These are phyloP conservation scores for Crotophaga sulcirostris DNA, from an alignment of 2,113 vertebrate genomes.

Conservation along the genomic window DNA sequence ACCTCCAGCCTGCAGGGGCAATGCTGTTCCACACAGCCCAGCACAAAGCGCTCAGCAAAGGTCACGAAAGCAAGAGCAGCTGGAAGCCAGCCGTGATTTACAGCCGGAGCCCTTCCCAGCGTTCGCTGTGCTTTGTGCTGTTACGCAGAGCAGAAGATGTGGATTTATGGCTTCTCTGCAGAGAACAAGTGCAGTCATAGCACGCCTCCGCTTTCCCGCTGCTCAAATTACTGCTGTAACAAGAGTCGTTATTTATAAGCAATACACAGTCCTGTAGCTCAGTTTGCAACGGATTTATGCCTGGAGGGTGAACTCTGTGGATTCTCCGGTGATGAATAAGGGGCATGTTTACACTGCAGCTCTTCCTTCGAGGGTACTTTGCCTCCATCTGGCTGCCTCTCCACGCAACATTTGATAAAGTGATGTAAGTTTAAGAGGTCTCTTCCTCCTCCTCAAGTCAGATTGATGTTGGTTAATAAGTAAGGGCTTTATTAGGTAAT, in stretches of 20 bases:
- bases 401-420: not conserved
- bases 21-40: not conserved
- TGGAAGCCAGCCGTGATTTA: not conserved
- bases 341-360: not conserved
- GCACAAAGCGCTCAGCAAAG: not conserved
- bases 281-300: not conserved
- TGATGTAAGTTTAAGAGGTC: not conserved
- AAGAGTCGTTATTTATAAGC: constrained; percentile 16
- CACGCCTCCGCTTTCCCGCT: not conserved
- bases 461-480: not conserved
- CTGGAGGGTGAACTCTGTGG: not conserved
- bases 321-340: not conserved
- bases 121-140: not conserved
- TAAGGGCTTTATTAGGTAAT: not conserved
- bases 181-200: constrained; percentile 30
- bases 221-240: constrained; percentile 11
- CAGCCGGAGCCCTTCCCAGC: not conserved
- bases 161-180: constrained; percentile 28
- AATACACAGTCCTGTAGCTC: not conserved
- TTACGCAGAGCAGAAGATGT: not conserved
- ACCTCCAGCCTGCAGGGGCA: not conserved
- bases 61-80: not conserved
- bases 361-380: not conserved
- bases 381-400: not conserved
- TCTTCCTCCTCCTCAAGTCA: not conserved